Conservation (phyloP, 2,797 vertebrate genomes). For the Allobates femoralis region DNA sequence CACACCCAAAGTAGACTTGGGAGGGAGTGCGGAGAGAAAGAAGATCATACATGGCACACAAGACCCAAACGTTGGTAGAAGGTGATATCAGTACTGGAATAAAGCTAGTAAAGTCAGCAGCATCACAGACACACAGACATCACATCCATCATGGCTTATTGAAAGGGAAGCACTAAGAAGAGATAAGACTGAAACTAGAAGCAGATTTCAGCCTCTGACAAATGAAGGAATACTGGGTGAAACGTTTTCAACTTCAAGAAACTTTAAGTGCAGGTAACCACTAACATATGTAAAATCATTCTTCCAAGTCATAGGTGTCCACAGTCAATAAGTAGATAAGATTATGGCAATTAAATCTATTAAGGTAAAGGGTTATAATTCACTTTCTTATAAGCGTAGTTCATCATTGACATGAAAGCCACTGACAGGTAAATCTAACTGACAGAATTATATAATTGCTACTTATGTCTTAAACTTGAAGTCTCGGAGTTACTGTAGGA, state of each 20-base stretch:
- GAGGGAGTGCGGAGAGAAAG: too few relatives aligned
- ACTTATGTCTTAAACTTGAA: slow-evolving; percentile 12
- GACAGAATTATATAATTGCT: slow-evolving; percentile 24
- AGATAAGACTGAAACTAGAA: too few relatives aligned
- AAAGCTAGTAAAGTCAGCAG: too few relatives aligned
- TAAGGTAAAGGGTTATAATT: neutral
- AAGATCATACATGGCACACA: too few relatives aligned
- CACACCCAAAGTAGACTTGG: too few relatives aligned
- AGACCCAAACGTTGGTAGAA: too few relatives aligned
- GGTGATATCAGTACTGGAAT: too few relatives aligned
- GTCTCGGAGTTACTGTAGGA: slow-evolving; percentile 23
- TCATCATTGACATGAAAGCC: neutral
- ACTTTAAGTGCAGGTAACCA: neutral
- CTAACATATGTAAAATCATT: neutral
- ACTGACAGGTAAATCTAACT: slow-evolving; percentile 14
- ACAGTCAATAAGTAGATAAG: neutral
- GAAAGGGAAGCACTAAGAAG: too few relatives aligned
- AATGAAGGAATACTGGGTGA: too few relatives aligned
- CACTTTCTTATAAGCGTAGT: neutral
- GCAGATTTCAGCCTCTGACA: too few relatives aligned
- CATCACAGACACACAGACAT: too few relatives aligned
- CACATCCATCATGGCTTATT: too few relatives aligned
- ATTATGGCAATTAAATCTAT: neutral
- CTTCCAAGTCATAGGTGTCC: neutral
- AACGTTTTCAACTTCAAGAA: neutral